phyloP scores from a whole-genome alignment of 2,797 vertebrate genomes.

The Siniperca undulata region DNA sequence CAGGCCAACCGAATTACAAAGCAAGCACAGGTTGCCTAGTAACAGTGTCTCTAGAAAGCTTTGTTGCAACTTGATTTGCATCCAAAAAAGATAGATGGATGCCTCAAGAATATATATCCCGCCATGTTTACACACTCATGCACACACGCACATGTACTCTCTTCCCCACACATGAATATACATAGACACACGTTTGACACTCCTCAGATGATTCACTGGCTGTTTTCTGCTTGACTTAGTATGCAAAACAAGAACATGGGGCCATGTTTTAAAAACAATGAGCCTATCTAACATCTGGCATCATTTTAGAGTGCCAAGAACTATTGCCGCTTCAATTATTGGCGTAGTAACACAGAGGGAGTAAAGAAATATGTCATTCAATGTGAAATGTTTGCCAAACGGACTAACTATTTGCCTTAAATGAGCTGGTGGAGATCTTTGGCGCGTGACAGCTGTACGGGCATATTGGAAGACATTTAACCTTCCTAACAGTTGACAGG shows the following conservation, averaged over 20 bases:
- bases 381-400: conserved; percentile 76
- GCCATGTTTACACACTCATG: conserved; percentile 45
- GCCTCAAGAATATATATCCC: conserved; percentile 64
- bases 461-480: conserved; percentile 83
- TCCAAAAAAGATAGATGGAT: conserved; percentile 76
- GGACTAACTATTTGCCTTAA: conserved; percentile 72
- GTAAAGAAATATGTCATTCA: conserved; percentile 67
- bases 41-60: conserved; percentile 81
- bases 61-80: conserved; percentile 80
- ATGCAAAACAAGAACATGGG: conserved; percentile 67
- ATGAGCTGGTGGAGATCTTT: conserved; percentile 71
- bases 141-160: conserved; percentile 10
- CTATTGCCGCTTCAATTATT: conserved; percentile 74
- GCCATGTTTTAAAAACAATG: conserved; percentile 73
- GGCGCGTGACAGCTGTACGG: conserved; percentile 77
- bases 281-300: conserved; percentile 75
- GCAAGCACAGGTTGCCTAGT: conserved; percentile 83
- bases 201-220: conserved; percentile 54
- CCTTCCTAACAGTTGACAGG: conserved; percentile 79
- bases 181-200: conserved; percentile 55
- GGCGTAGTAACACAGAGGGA: conserved; percentile 54
- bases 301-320: conserved; percentile 68
- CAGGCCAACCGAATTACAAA: conserved; percentile 73
- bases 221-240: conserved; percentile 72
- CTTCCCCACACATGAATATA: conserved; percentile 48